phyloP scores from a whole-genome alignment of 1,140 invertebrate species.

The Drosophila guanche region DNA sequence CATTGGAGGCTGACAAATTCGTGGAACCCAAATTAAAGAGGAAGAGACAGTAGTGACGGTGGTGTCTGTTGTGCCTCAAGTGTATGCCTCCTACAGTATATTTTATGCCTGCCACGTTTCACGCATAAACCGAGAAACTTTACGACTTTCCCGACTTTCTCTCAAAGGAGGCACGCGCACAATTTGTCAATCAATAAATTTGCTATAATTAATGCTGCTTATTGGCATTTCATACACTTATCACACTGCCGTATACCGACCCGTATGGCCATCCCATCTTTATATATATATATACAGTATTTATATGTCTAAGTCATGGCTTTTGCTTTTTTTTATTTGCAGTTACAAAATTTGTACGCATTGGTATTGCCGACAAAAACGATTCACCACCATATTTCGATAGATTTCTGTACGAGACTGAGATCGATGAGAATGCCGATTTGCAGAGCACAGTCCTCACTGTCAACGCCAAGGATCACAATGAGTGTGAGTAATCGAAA shows the following conservation, averaged over 20 bases:
- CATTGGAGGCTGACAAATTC: not conserved
- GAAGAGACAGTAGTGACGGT: no score
- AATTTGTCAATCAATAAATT: conserved; percentile 82
- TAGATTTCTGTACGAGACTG: conserved; percentile 87
- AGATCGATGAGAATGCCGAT: conserved; percentile 89
- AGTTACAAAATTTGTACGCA: conserved; percentile 85
- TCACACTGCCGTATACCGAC: conserved; percentile 13
- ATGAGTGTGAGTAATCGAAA: conserved; percentile 85
- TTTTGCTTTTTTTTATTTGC: conserved; percentile 70
- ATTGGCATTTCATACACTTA: conserved; percentile 74
- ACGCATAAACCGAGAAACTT: conserved; percentile 63
- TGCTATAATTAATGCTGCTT: conserved; percentile 77
- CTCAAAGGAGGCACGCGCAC: conserved; percentile 61
- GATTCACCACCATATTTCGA: conserved; percentile 89
- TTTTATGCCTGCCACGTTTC: conserved; percentile 75
- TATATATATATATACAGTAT: conserved; percentile 35
- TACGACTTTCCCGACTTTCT: conserved; percentile 57
- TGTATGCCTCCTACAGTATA: not conserved
- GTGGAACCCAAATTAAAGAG: no score
- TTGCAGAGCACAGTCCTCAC: conserved; percentile 88
- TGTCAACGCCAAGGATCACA: conserved; percentile 88
- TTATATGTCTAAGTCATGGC: conserved; percentile 27
- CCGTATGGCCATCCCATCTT: conserved; percentile 9
- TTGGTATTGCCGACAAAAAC: conserved; percentile 87
- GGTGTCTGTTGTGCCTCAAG: no score